Conservation (phyloP, 2,888 invertebrate species). For the Chaetoderma sp. region DNA sequence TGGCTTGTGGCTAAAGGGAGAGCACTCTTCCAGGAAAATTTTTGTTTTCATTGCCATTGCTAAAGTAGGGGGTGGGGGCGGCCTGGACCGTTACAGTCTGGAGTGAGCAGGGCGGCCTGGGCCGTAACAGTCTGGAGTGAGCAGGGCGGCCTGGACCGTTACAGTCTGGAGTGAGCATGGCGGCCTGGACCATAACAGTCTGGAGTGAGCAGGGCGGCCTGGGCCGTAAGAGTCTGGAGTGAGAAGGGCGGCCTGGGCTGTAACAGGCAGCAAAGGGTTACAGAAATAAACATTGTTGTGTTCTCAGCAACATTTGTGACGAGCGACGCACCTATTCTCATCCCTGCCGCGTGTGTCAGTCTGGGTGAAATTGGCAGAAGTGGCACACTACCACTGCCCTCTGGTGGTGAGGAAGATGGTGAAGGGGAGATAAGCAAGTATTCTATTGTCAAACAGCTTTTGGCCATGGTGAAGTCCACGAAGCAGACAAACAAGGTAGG, state of each 20-base stretch:
- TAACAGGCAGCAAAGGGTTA: not conserved
- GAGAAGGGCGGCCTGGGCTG: not conserved
- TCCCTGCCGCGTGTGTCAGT: constrained; percentile 75
- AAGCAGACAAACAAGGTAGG: constrained; percentile 59
- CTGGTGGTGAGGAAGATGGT: constrained; percentile 68
- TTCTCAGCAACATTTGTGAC: constrained; percentile 44
- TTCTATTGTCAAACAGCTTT: constrained; percentile 78
- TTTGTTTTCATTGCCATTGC: too few species aligned
- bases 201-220: too few species aligned
- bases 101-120: too few species aligned
- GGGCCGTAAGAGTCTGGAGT: not conserved
- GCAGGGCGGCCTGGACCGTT: too few species aligned
- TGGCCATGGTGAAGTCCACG: constrained; percentile 76
- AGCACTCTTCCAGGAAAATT: too few species aligned
- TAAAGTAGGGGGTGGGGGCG: not conserved
- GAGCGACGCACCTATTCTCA: constrained; percentile 35
- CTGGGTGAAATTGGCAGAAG: constrained; percentile 79
- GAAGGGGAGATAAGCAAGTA: constrained; percentile 74
- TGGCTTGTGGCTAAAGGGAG: too few species aligned
- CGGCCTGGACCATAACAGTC: too few species aligned
- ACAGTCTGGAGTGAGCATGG: too few species aligned
- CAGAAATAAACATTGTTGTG: not conserved
- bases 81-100: too few species aligned
- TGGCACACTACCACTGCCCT: constrained; percentile 77
- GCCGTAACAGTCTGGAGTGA: too few species aligned